Conservation (phyloP, 2,797 vertebrate species). For the Okamejei kenojei region DNA sequence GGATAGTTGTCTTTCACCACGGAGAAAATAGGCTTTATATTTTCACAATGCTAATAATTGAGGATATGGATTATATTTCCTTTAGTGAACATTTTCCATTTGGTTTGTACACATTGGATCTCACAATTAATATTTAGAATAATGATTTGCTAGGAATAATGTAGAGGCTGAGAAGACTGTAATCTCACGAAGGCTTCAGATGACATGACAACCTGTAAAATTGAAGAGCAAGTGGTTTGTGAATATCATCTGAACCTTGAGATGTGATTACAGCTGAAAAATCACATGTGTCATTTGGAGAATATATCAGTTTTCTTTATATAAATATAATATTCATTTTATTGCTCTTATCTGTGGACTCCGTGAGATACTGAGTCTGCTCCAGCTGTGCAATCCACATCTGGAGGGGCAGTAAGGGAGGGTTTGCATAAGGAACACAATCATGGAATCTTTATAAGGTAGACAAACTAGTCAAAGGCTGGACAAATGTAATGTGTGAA, state of each 20-base stretch:
- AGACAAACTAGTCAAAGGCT: neutral
- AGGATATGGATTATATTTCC: slow-evolving; percentile 3
- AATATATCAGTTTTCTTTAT: neutral
- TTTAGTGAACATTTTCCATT: neutral
- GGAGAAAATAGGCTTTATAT: neutral
- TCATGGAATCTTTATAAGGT: neutral
- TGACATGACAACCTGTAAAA: slow-evolving; percentile 32
- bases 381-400: neutral
- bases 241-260: slow-evolving; percentile 30
- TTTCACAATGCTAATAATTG: neutral
- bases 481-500: no score
- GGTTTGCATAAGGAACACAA: neutral
- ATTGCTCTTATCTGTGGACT: neutral
- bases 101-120: slow-evolving; percentile 6
- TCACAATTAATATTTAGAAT: slow-evolving; percentile 26
- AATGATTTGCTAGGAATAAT: slow-evolving; percentile 11
- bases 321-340: neutral
- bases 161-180: neutral
- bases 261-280: slow-evolving; percentile 10
- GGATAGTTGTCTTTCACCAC: neutral
- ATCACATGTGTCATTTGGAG: neutral
- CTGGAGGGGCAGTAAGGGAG: neutral
- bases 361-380: neutral
- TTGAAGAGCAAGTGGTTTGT: slow-evolving; percentile 26
- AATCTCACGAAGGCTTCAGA: slow-evolving; percentile 27